Percentiles rank a stretch among this genome's conserved stretches.
phyloP scores from a whole-genome alignment of 53 echinoderm and acorn worm genomes.

The Paracentrotus lividus region DNA sequence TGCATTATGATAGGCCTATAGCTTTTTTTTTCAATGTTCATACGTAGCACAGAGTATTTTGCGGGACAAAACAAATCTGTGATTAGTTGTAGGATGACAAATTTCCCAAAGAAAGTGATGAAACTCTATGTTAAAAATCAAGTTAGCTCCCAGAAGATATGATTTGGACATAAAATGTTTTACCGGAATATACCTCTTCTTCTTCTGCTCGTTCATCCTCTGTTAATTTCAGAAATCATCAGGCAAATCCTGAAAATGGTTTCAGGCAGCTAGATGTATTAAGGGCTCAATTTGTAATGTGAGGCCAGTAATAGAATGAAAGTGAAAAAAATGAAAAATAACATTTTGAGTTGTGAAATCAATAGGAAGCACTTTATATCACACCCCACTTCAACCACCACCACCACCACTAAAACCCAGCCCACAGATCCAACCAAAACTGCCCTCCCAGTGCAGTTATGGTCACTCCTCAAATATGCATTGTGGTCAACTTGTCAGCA shows the following conservation, averaged over 20 bases:
- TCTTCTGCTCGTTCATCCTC: too few species aligned
- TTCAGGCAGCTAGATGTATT: too few species aligned
- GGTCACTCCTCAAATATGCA: conserved; percentile 45
- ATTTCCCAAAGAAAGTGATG: too few species aligned
- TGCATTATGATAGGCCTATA: too few species aligned
- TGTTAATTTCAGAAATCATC: too few species aligned
- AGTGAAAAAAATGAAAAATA: neutral
- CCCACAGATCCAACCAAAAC: neutral
- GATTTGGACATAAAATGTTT: too few species aligned
- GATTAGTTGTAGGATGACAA: neutral
- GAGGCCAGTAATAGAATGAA: neutral
- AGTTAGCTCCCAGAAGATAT: too few species aligned
- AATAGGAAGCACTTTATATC: neutral
- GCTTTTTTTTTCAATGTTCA: too few species aligned
- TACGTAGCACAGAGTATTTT: neutral
- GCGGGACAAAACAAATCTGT: neutral
- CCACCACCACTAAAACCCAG: neutral
- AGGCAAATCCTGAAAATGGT: too few species aligned
- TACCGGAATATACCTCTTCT: too few species aligned
- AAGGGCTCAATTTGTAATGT: neutral
- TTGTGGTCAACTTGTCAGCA: conserved; percentile 43
- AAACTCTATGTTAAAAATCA: too few species aligned
- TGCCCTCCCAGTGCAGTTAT: neutral
- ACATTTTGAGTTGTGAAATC: neutral
- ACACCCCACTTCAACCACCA: neutral